Evolutionary conservation across 2,113 vertebrate genomes (phyloP), one percentile per base, ranked within the genome.

Genomic region (Ceyx margarethae): DNA sequence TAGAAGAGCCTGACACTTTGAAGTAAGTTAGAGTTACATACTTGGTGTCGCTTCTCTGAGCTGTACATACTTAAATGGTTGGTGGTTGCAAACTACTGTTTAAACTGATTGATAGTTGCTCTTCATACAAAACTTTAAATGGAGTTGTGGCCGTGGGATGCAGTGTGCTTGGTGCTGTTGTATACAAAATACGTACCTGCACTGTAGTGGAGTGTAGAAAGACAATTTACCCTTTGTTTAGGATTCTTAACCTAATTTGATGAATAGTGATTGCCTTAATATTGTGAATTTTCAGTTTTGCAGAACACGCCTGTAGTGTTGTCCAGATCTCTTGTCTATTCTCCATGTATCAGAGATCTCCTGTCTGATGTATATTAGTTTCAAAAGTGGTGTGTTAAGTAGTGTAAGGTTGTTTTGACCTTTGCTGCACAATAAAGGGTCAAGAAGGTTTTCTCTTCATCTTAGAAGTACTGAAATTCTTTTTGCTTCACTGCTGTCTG

Each of bases 1-100:
- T 98, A 28, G 99, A 99, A 71, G 99, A 99, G 50, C 86, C 96
- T 93, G 98, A 99, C 15, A 98, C 98, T 89, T 76, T 96, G 77
- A 98, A 98, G 99, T 99, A 96, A 94, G 88, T 14, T 18, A 12
- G 20, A 85, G 20, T 60, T 53, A 11, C 0, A 3, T 58, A 42
- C 45, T 69, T 5, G 5, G 50, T 21, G 22, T 64, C 11, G 15
- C 28, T 28, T 67, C 18, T 58, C 8, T 2, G 2, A 45, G 11
- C 29, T 9, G 7, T 48, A 5, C 4, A 1, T 15, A n/a, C 15
- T 62, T 60, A 14, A 2, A 2, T 1, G 0, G 23, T 65, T 69
- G 35, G 13, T 42, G 71, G 5, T 51, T 79, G 43, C 33, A 85
- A 62, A 72, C 35, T 2, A 2, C 15, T 12, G 11, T 56, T 53